Evolutionary conservation across 2,113 vertebrate species (phyloP), one percentile per base, ranked within the genome.

Genomic region (Rhadina sibilatrix): DNA sequence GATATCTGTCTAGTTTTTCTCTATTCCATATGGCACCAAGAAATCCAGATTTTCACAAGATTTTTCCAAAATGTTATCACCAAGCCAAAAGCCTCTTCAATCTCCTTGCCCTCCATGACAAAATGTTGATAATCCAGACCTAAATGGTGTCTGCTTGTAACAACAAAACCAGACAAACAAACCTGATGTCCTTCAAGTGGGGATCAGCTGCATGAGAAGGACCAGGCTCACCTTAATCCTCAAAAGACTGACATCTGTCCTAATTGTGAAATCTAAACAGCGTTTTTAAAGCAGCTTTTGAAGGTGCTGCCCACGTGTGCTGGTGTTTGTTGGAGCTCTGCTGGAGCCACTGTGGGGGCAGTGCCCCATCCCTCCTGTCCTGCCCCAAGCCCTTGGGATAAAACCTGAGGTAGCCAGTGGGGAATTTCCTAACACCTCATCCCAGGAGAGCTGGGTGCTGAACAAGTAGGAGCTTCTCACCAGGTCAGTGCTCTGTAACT

Each of bases 231-330:
- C 60, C 72, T 68, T 83, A 90, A 94, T 81, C 92, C 88, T 50
- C 83, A n/a, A 37, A 81, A 93, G 77, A 90, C 69, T 90, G 88
- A 96, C 94, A 76, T 16, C 49, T 92, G 88, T 94, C 93, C 94
- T 84, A 82, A 87, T 65, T 93, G 93, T 93, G 94, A 87, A 89
- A 87, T 17, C 49, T 15, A 50, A 24, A 20, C 49, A n/a, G 52
- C 0, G 0, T 35, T 93, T 88, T 59, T 38, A 63, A 63, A 91
- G 63, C 78, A 59, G 85, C 52, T 91, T 87, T 37, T n/a, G 79
- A 30, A 60, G 11, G 52, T 77, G 64, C 90, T 94, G 92, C 94
- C 90, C 88, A 78, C 2, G 2, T 56, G 72, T 52, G 9, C 17
- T 12, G 13, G 83, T 42, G 77, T n/a, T 68, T 59, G 70, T 11